Evolutionary conservation across 2,113 vertebrate genomes (phyloP).

Genomic region (Craseonycteris thonglongyai): DNA sequence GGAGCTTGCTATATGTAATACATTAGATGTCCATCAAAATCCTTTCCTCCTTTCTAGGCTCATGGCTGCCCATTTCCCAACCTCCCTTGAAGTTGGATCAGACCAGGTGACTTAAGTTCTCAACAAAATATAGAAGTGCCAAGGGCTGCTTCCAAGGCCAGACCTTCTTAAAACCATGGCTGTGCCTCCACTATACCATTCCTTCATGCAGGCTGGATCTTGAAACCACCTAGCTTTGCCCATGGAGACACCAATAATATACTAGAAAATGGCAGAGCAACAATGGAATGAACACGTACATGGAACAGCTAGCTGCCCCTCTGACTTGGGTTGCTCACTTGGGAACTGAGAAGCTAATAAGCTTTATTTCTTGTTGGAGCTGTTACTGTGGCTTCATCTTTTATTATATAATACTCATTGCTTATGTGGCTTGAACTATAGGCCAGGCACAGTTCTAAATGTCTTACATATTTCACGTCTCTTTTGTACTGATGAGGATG

Average conservation of each 20-base stretch:
- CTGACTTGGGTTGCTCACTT: background rate
- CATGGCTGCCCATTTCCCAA: background rate
- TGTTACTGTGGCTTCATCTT: background rate
- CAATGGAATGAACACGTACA: no score
- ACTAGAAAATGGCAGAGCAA: background rate
- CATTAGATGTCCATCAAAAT: background rate
- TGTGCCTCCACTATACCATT: background rate
- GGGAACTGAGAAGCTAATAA: background rate
- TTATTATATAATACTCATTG: background rate
- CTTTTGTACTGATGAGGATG: background rate
- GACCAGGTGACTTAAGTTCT: background rate
- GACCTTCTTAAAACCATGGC: background rate
- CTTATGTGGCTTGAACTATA: background rate
- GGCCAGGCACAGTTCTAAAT: background rate
- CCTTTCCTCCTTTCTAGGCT: background rate
- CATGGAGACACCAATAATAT: background rate
- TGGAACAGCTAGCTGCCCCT: background rate
- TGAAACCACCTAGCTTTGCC: background rate
- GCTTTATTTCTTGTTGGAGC: background rate
- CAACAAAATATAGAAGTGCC: background rate
- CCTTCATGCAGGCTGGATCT: background rate
- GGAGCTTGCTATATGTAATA: background rate
- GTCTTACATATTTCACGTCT: background rate
- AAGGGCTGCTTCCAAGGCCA: background rate
- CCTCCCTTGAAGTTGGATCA: background rate